Percentiles rank a stretch among this genome's conserved stretches.
These are phyloP conservation scores for Eudasyphora cyanicolor DNA, from an alignment of 2,888 invertebrate genomes.

Conservation along the genomic window DNA sequence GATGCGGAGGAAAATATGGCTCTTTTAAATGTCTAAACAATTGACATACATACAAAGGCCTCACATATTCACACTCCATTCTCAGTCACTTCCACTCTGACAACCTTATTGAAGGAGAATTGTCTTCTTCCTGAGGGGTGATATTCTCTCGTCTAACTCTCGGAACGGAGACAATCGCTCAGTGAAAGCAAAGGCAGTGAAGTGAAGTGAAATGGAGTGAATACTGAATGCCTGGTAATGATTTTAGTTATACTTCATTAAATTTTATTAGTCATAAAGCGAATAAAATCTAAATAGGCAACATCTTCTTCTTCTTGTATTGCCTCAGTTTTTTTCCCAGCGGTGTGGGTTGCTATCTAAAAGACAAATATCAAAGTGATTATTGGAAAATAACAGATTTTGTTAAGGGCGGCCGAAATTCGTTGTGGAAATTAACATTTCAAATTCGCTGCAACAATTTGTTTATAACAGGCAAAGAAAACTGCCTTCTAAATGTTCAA, in stretches of 20 bases:
- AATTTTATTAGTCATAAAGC: conserved; percentile 64
- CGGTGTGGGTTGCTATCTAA: not conserved
- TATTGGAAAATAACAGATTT: conserved; percentile 35
- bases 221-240: not conserved
- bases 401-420: not conserved
- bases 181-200: not conserved
- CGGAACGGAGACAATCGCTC: too few species aligned
- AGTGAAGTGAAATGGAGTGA: not conserved
- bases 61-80: too few species aligned
- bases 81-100: not conserved
- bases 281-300: not conserved
- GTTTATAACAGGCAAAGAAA: not conserved
- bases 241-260: conserved; percentile 61
- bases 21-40: conserved; percentile 40
- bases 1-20: not conserved
- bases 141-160: not conserved
- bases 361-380: conserved; percentile 39
- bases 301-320: not conserved
- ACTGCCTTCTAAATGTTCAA: not conserved
- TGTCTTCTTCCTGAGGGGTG: not conserved
- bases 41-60: conserved; percentile 16
- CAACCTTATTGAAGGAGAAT: not conserved
- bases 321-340: not conserved
- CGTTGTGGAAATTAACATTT: not conserved
- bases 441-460: not conserved